Percentiles rank a stretch among this genome's conserved stretches.
These are phyloP conservation scores for Macaria notata DNA, from an alignment of 2,888 invertebrate genomes.

Conservation along the genomic window DNA sequence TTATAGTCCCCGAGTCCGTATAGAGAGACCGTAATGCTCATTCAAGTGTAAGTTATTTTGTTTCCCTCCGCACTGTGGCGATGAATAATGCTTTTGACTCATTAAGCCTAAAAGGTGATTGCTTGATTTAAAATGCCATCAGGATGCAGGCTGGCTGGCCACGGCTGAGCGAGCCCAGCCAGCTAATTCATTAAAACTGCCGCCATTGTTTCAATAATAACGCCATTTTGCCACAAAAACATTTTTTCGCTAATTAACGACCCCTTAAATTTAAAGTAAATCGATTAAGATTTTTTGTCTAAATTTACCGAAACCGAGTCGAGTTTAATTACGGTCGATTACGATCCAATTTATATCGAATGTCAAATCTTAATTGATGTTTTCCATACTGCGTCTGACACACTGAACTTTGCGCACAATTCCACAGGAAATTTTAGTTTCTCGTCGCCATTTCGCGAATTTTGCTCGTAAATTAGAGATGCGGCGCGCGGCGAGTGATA, in stretches of 20 bases:
- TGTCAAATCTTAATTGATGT: conserved; percentile 38
- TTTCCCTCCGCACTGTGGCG: conserved; percentile 53
- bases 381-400: conserved; percentile 30
- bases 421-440: conserved; percentile 27
- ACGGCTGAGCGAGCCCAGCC: conserved; percentile 37
- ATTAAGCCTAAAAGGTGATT: conserved; percentile 67
- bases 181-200: conserved; percentile 43
- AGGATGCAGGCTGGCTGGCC: conserved; percentile 27
- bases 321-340: conserved; percentile 27
- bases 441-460: conserved; percentile 14
- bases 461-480: conserved; percentile 18
- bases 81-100: conserved; percentile 73
- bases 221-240: conserved; percentile 25
- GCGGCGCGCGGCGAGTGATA: conserved; percentile 13
- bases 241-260: conserved; percentile 35
- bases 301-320: conserved; percentile 31
- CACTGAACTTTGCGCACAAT: conserved; percentile 30
- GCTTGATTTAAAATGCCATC: conserved; percentile 59
- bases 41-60: conserved; percentile 69
- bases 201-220: conserved; percentile 28
- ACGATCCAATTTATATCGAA: conserved; percentile 34
- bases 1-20: conserved; percentile 70
- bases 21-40: conserved; percentile 66
- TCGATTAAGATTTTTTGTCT: conserved; percentile 31
- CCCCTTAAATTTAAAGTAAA: conserved; percentile 20